phyloP scores from a whole-genome alignment of 2,113 vertebrate genomes.

The Oreotrochilus melanogaster region DNA sequence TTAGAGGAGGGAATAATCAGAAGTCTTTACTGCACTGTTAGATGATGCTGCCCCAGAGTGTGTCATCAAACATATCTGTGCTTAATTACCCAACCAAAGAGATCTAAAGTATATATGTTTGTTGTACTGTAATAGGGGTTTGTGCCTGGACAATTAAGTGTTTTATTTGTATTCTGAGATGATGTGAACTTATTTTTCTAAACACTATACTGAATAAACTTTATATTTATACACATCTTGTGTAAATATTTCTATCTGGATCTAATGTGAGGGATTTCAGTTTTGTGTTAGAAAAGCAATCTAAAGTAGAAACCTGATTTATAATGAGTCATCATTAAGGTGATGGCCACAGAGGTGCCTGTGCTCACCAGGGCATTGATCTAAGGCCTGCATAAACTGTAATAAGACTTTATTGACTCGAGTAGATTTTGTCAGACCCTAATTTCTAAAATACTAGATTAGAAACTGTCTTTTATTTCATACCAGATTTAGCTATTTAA shows the following conservation, averaged over 20 bases:
- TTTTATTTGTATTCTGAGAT: conserved; percentile 98
- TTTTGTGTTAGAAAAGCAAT: background rate
- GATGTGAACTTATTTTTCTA: conserved; percentile 99
- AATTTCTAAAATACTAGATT: conserved; percentile 5
- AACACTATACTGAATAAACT: conserved; percentile 99
- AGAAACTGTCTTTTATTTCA: background rate
- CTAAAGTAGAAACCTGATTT: background rate
- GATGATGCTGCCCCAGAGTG: conserved; percentile 79
- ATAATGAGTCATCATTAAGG: background rate
- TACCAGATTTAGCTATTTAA: background rate
- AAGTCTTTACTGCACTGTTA: conserved; percentile 80
- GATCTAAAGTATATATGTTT: conserved; percentile 83
- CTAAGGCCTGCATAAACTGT: background rate
- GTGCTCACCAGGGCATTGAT: background rate
- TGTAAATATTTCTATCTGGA: conserved; percentile 32
- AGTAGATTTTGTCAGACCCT: background rate
- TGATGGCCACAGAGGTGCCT: background rate
- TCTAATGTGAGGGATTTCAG: background rate
- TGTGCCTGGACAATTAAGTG: conserved; percentile 88
- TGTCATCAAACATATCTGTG: conserved; percentile 82
- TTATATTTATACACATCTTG: conserved; percentile 96
- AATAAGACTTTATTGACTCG: background rate
- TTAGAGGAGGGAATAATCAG: conserved; percentile 73
- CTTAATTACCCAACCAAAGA: conserved; percentile 93
- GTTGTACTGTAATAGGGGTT: conserved; percentile 88